These are phyloP conservation scores for Macaria notata DNA, from an alignment of 2,888 invertebrate genomes.

Conservation along the genomic window DNA sequence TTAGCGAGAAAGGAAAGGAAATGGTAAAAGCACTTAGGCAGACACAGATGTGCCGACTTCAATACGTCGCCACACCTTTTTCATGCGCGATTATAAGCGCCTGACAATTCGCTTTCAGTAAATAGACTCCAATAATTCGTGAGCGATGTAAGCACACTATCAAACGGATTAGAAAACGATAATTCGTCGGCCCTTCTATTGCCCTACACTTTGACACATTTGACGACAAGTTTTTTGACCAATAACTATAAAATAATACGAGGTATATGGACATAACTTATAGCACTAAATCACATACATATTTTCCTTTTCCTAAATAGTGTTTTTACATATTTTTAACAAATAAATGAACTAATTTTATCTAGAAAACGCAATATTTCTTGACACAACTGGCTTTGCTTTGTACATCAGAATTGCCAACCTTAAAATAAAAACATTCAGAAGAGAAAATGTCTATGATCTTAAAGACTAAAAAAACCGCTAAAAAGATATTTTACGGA, in stretches of 20 bases:
- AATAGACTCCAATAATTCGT: conserved; percentile 11
- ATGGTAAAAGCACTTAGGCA: conserved; percentile 37
- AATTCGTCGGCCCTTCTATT: conserved; percentile 62
- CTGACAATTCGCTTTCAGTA: conserved; percentile 2
- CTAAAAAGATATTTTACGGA: neutral
- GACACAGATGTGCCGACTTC: conserved; percentile 62
- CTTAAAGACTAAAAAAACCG: neutral
- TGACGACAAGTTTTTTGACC: conserved; percentile 42
- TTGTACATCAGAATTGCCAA: conserved; percentile 64
- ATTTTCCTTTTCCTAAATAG: conserved; percentile 36
- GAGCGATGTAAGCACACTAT: conserved; percentile 38
- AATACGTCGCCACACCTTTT: conserved; percentile 50
- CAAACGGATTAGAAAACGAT: conserved; percentile 51
- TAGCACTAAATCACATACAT: conserved; percentile 37
- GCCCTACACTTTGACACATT: conserved; percentile 66
- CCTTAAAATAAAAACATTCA: conserved; percentile 30
- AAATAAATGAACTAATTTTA: conserved; percentile 28
- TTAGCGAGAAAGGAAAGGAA: conserved; percentile 53
- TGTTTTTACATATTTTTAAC: conserved; percentile 57
- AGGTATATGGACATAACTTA: conserved; percentile 15
- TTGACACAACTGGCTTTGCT: conserved; percentile 77
- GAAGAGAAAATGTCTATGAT: conserved; percentile 26
- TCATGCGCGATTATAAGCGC: conserved; percentile 6
- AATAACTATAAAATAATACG: conserved; percentile 28
- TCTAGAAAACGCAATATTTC: conserved; percentile 68